Base-by-base conservation (phyloP, 2,113 vertebrate genomes). In the Trematomus loennbergii region DNA sequence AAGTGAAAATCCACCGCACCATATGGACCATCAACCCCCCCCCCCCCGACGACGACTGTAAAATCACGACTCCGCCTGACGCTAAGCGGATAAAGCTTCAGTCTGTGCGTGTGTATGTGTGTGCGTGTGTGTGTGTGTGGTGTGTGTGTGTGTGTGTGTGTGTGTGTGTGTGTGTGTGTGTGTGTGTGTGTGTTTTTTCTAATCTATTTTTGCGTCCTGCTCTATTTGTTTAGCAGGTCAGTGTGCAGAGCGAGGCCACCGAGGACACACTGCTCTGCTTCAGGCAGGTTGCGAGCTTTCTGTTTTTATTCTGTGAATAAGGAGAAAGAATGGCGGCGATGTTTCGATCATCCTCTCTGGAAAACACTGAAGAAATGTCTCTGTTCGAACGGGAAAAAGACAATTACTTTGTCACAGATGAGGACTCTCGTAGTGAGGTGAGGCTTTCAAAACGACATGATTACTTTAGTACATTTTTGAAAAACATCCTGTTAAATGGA, bases 11-110 rank as follows among this genome's bases (percentile, higher is more conserved):
- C 85, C 72, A 74, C 53, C 2, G 12, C 18, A 62, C 83, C 91
- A 92, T 87, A 83, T 91, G 92, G 89, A 73, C 79, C 91, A 86
- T 83, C n/a, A n/a, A n/a, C 29, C 29, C 29, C 3, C 29, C 29
- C 29, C 29, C 29, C 29, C 0, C 29, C 29, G 0, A 20, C n/a
- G 49, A 63, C 2, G 17, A 76, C 66, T 43, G 71, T 29, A 55
- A 72, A 85, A 68, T 61, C 72, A 25, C 11, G 2, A 79, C 54
- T 81, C 65, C 81, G 72, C 13, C 78, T 29, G 61, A 64, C 43
- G 50, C 25, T 92, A 92, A 93, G 90, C 90, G 75, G 89, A 92
- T 93, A 36, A 91, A 16, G 25, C 80, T 40, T 71, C 1, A 17
- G 75, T 18, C 4, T 59, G 64, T 53, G 16, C 57, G 52, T 69